These are phyloP conservation scores for Spialia ferax DNA, from an alignment of 2,888 invertebrate genomes.

Conservation along the genomic window DNA sequence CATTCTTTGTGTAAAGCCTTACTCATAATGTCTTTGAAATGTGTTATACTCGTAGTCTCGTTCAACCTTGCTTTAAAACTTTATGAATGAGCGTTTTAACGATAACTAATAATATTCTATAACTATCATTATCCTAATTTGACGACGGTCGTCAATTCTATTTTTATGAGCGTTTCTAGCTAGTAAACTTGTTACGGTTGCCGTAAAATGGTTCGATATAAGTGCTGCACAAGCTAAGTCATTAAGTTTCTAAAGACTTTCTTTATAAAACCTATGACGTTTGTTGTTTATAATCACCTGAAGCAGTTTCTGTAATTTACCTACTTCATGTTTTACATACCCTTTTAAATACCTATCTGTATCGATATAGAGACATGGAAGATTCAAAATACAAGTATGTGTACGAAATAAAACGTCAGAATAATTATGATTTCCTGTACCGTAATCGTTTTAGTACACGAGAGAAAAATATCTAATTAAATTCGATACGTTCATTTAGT, in stretches of 20 bases:
- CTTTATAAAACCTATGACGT: conserved; percentile 2
- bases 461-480: no score
- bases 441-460: neutral
- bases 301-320: neutral
- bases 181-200: conserved; percentile 14
- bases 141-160: conserved; percentile 15
- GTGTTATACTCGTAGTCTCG: neutral
- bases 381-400: no score
- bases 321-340: neutral
- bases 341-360: neutral
- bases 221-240: conserved; percentile 14
- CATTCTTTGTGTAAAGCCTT: neutral
- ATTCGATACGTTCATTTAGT: no score
- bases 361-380: no score
- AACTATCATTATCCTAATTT: conserved; percentile 5
- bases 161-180: conserved; percentile 21
- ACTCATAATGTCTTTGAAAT: neutral
- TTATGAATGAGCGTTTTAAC: conserved; percentile 1
- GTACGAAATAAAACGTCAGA: neutral
- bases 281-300: neutral
- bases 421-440: neutral
- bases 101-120: conserved; percentile 10
- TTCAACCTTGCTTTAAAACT: neutral
- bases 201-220: conserved; percentile 14
- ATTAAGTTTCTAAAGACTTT: conserved; percentile 12